These are phyloP conservation scores for Pteria penguin DNA, from an alignment of 2,888 invertebrate genomes.

Conservation along the genomic window DNA sequence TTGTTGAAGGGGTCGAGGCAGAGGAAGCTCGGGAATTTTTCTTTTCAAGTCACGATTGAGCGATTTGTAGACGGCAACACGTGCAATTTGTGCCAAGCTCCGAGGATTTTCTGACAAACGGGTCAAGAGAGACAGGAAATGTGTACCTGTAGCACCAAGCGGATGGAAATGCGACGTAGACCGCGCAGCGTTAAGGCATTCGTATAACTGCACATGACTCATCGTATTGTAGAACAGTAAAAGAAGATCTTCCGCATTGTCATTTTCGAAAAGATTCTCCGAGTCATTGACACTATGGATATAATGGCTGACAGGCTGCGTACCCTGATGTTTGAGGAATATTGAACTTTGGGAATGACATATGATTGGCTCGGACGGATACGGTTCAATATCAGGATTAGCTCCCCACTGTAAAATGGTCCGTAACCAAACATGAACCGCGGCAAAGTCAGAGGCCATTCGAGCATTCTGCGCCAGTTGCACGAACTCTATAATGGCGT, in stretches of 20 bases:
- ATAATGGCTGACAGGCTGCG: slow-evolving; percentile 83
- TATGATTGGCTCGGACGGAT: slow-evolving; percentile 81
- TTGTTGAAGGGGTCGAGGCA: slow-evolving; percentile 82
- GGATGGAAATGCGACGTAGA: slow-evolving; percentile 83
- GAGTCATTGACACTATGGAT: slow-evolving; percentile 85
- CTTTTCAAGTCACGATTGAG: slow-evolving; percentile 85
- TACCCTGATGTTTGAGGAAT: slow-evolving; percentile 81
- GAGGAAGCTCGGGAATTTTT: slow-evolving; percentile 85
- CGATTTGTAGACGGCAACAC: slow-evolving; percentile 86
- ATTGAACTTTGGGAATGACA: slow-evolving; percentile 82
- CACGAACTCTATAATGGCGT: slow-evolving; percentile 86
- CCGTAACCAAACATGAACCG: slow-evolving; percentile 86
- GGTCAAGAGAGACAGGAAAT: slow-evolving; percentile 82
- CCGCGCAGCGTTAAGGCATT: slow-evolving; percentile 86
- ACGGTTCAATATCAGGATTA: slow-evolving; percentile 85
- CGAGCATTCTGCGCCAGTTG: slow-evolving; percentile 86
- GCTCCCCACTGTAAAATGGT: slow-evolving; percentile 88
- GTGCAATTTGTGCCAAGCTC: slow-evolving; percentile 86
- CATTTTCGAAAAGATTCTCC: slow-evolving; percentile 82
- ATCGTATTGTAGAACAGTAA: slow-evolving; percentile 82
- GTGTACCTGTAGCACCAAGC: slow-evolving; percentile 79
- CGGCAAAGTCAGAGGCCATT: slow-evolving; percentile 85
- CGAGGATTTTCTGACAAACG: slow-evolving; percentile 85
- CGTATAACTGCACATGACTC: slow-evolving; percentile 86
- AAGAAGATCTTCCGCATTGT: slow-evolving; percentile 85